Conservation (phyloP, 2,888 invertebrate genomes). For the Amorpha juglandis region DNA sequence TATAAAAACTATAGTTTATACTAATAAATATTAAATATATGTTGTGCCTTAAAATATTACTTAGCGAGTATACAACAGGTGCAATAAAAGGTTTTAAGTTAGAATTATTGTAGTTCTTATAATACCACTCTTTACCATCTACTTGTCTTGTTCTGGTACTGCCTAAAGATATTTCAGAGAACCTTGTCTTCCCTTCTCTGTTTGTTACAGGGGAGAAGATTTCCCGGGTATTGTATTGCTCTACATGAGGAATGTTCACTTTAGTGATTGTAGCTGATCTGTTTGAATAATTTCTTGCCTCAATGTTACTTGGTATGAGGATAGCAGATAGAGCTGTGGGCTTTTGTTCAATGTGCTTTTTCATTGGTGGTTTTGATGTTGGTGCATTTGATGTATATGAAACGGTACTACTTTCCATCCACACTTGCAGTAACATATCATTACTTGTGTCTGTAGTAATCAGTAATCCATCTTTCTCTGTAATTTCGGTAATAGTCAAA, state of each 20-base stretch:
- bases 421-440: constrained; percentile 73
- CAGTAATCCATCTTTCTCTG: constrained; percentile 72
- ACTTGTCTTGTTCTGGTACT: constrained; percentile 75
- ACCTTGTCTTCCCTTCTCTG: constrained; percentile 73
- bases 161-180: constrained; percentile 65
- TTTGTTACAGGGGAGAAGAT: constrained; percentile 69
- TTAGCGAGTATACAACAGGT: constrained; percentile 65
- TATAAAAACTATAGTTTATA: constrained; percentile 5
- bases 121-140: constrained; percentile 92
- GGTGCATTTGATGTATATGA: constrained; percentile 54
- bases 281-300: constrained; percentile 60
- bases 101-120: constrained; percentile 91
- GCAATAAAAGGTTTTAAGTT: constrained; percentile 77
- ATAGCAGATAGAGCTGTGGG: constrained; percentile 86
- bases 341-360: constrained; percentile 64
- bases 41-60: constrained; percentile 42
- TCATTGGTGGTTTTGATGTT: constrained; percentile 61
- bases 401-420: constrained; percentile 71
- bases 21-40: constrained; percentile 29
- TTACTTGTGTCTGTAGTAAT: constrained; percentile 77
- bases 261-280: constrained; percentile 77
- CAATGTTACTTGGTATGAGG: constrained; percentile 83
- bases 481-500: constrained; percentile 71
- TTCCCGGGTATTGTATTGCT: constrained; percentile 62
- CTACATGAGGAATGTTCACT: constrained; percentile 70